A percentile compares a stretch with the other conserved stretches of the same genome.
Evolutionary conservation across 1,140 invertebrate genomes (phyloP).

Genomic region (Homalodisca vitripennis): DNA sequence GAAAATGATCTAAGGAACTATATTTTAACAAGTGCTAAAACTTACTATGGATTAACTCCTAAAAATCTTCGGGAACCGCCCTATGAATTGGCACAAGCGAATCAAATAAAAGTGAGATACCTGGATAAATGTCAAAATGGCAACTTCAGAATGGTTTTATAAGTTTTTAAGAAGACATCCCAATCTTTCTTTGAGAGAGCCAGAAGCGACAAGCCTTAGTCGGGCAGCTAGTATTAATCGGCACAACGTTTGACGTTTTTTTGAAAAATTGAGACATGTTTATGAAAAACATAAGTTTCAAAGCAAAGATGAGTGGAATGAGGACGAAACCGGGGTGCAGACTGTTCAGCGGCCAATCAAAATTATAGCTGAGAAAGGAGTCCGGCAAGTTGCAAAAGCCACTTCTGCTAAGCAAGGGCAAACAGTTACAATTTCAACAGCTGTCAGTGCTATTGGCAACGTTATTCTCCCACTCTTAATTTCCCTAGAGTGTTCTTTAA

Average conservation of each 20-base stretch:
- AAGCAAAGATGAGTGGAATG: slow-evolving; percentile 46
- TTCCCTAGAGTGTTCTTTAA: slow-evolving; percentile 48
- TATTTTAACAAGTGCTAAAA: slow-evolving; percentile 7
- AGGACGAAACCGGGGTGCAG: slow-evolving; percentile 46
- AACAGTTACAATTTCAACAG: slow-evolving; percentile 40
- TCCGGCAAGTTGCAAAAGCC: slow-evolving; percentile 43
- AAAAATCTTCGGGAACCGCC: slow-evolving; percentile 35
- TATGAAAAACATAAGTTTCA: slow-evolving; percentile 41
- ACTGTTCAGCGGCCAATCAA: slow-evolving; percentile 46
- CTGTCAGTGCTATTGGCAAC: slow-evolving; percentile 44
- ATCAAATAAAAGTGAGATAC: slow-evolving; percentile 32
- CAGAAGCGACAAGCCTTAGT: slow-evolving; percentile 47
- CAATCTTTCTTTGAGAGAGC: slow-evolving; percentile 44
- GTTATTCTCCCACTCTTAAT: slow-evolving; percentile 47
- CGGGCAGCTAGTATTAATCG: slow-evolving; percentile 47
- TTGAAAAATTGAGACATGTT: slow-evolving; percentile 42
- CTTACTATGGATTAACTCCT: slow-evolving; percentile 33
- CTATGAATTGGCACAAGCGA: slow-evolving; percentile 36
- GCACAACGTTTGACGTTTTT: slow-evolving; percentile 43
- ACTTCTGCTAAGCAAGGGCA: slow-evolving; percentile 44
- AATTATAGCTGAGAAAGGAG: slow-evolving; percentile 42
- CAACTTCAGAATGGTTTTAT: slow-evolving; percentile 45
- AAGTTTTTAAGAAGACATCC: slow-evolving; percentile 45
- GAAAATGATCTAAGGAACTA: slow-evolving; percentile 1
- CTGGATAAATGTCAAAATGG: slow-evolving; percentile 36